phyloP scores from a whole-genome alignment of 2,113 vertebrate species.

The Eulacestoma nigropectus region DNA sequence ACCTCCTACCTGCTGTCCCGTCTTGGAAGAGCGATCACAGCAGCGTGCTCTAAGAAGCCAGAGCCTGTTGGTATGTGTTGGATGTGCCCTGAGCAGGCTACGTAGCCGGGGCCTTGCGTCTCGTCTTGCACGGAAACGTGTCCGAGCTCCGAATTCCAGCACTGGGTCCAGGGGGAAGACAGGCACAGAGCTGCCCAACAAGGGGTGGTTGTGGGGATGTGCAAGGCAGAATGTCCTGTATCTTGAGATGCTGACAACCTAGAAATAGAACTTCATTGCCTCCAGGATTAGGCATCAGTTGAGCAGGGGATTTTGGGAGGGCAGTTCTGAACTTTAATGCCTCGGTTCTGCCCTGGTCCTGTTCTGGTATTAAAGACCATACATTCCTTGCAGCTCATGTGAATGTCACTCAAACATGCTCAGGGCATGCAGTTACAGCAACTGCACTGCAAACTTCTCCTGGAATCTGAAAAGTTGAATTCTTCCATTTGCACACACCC shows the following conservation, averaged over 20 bases:
- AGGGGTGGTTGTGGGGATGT: neutral
- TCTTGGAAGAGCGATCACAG: neutral
- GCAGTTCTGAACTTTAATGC: neutral
- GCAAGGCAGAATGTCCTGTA: constrained; percentile 1
- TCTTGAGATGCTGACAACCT: neutral
- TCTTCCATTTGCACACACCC: neutral
- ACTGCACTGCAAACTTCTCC: neutral
- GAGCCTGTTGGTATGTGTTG: neutral
- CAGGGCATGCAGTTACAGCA: neutral
- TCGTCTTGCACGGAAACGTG: neutral
- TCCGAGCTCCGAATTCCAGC: neutral
- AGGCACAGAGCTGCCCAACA: neutral
- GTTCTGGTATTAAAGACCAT: neutral
- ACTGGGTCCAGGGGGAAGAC: neutral
- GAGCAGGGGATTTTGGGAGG: neutral
- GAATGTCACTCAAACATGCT: neutral
- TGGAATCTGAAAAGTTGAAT: neutral
- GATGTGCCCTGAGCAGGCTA: neutral
- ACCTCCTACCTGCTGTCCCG: neutral
- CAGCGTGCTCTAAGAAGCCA: neutral
- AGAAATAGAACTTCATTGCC: constrained; percentile 1
- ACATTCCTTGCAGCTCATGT: neutral
- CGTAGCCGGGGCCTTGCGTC: accelerated
- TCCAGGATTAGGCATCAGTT: neutral
- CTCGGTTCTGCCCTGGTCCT: neutral